Evolutionary conservation across 2,797 vertebrate species (phyloP).

Genomic region (Oryzias sinensis): DNA sequence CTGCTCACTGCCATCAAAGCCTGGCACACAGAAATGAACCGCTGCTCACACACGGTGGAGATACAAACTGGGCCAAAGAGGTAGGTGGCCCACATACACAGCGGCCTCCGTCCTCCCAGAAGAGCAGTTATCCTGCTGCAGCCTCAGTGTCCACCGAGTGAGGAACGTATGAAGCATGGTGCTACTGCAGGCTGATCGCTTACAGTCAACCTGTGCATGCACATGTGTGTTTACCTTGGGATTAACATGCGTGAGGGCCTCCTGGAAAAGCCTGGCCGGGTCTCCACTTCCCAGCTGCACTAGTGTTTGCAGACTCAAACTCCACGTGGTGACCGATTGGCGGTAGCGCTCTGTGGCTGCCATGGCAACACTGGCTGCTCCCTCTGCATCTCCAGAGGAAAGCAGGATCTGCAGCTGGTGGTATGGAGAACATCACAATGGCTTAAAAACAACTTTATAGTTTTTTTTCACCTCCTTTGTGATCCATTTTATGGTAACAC

Average conservation of each 20-base stretch:
- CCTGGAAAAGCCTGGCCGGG: conserved; percentile 78
- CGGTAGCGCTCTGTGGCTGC: conserved; percentile 75
- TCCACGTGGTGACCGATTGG: conserved; percentile 82
- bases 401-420: conserved; percentile 72
- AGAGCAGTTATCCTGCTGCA: conserved; percentile 9
- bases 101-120: conserved; percentile 13
- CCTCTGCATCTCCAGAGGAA: conserved; percentile 61
- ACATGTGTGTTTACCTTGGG: conserved; percentile 78
- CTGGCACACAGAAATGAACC: neutral
- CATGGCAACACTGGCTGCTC: conserved; percentile 76
- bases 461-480: too few species aligned
- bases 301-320: conserved; percentile 79
- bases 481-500: too few species aligned
- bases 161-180: neutral
- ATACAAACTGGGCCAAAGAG: conserved; percentile 65
- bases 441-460: neutral
- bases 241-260: conserved; percentile 80
- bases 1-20: conserved; percentile 12
- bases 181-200: conserved; percentile 2
- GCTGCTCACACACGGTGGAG: conserved; percentile 14
- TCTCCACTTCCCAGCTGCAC: conserved; percentile 70
- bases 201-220: conserved; percentile 1
- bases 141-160: neutral
- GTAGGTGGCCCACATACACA: conserved; percentile 65
- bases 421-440: conserved; percentile 13